Evolutionary conservation across 2,888 invertebrate genomes (phyloP).

Genomic region (Drymonia ruficornis): DNA sequence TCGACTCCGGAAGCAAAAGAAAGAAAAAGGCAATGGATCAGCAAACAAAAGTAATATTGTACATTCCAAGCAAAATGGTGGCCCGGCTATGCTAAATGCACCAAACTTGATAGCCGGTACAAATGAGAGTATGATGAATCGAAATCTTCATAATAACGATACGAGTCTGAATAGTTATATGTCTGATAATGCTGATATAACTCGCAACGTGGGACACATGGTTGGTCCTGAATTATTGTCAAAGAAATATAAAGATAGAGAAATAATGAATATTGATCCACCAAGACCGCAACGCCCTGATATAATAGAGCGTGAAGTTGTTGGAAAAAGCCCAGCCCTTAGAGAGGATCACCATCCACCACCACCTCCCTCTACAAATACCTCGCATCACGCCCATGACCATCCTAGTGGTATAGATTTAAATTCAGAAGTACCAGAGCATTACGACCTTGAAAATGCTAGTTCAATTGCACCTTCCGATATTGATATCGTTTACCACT

Average conservation of each 20-base stretch:
- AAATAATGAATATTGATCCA: slow-evolving; percentile 89
- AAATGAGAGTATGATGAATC: slow-evolving; percentile 88
- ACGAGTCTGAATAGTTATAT: slow-evolving; percentile 89
- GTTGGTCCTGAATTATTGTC: slow-evolving; percentile 94
- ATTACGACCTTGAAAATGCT: slow-evolving; percentile 98
- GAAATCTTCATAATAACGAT: slow-evolving; percentile 89
- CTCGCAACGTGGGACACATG: slow-evolving; percentile 90
- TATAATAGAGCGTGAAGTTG: slow-evolving; percentile 95
- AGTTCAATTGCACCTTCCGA: slow-evolving; percentile 99
- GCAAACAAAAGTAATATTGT: slow-evolving; percentile 88
- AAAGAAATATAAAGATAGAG: slow-evolving; percentile 95
- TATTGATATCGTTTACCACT: slow-evolving; percentile 98
- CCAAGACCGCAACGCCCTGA: slow-evolving; percentile 95
- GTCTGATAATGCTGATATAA: slow-evolving; percentile 89
- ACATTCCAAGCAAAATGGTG: slow-evolving; percentile 92
- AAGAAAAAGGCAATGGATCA: slow-evolving; percentile 90
- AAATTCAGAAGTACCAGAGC: slow-evolving; percentile 93
- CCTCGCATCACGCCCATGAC: slow-evolving; percentile 89
- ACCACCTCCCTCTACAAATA: slow-evolving; percentile 90
- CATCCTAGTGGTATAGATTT: slow-evolving; percentile 90
- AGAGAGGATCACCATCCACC: slow-evolving; percentile 92
- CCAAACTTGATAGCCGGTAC: slow-evolving; percentile 88
- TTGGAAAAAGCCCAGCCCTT: slow-evolving; percentile 92
- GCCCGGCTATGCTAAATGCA: slow-evolving; percentile 88
- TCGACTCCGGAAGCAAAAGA: slow-evolving; percentile 93